phyloP scores from a whole-genome alignment of 2,113 vertebrate genomes.

The Syngnathus scovelli region DNA sequence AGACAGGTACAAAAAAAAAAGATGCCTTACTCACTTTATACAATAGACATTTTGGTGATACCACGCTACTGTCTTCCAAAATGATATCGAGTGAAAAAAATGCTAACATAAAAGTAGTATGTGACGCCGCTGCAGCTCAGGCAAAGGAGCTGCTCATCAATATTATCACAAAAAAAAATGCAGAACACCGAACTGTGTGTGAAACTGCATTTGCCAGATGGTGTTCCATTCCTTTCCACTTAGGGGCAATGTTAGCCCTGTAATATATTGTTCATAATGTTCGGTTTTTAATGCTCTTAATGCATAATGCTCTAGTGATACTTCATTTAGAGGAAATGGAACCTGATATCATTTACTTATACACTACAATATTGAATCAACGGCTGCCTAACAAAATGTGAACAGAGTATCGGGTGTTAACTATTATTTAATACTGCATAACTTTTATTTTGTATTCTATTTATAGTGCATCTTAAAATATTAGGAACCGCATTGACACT shows the following conservation, averaged over 20 bases:
- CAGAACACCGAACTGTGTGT: constrained; percentile 20
- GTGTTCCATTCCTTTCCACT: too few species aligned
- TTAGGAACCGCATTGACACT: neutral
- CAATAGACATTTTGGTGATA: neutral
- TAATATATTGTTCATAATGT: too few species aligned
- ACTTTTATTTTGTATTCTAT: neutral
- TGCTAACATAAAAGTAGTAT: neutral
- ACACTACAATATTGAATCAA: neutral
- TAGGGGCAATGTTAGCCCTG: too few species aligned
- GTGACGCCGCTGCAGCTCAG: neutral
- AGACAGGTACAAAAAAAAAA: constrained; percentile 22
- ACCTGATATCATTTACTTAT: neutral
- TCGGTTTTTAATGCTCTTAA: too few species aligned
- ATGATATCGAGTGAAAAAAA: constrained; percentile 8
- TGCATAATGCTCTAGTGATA: constrained; percentile 17
- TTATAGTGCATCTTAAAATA: neutral
- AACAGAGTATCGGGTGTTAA: neutral
- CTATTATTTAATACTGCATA: neutral
- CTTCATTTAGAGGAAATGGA: constrained; percentile 32
- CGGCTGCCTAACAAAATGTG: too few species aligned
- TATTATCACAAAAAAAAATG: constrained; percentile 61
- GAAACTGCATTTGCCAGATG: constrained; percentile 24
- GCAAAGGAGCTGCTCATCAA: constrained; percentile 58
- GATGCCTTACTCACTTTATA: neutral
- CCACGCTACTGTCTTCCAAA: neutral